Evolutionary conservation across 2,888 invertebrate genomes (phyloP).

Genomic region (Hemaris fuciformis): DNA sequence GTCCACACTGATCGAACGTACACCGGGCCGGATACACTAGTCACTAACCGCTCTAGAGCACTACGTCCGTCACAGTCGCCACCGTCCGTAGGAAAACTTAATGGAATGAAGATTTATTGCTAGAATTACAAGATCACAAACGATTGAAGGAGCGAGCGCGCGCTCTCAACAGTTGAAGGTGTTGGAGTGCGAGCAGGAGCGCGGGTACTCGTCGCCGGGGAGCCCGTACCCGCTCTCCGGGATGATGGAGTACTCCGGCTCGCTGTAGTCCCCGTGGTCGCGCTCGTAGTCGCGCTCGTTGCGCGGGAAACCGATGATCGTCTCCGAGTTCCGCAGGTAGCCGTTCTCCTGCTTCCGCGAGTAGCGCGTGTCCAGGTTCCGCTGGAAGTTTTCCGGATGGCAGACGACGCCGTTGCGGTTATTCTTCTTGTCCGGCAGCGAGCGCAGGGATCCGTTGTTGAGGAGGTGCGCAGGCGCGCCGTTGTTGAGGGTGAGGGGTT

Average conservation of each 20-base stretch:
- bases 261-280: constrained; percentile 63
- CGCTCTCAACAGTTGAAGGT: constrained; percentile 78
- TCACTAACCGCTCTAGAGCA: constrained; percentile 77
- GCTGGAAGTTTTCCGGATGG: constrained; percentile 77
- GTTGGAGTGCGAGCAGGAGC: constrained; percentile 73
- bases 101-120: constrained; percentile 82
- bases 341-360: constrained; percentile 78
- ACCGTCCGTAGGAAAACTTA: constrained; percentile 70
- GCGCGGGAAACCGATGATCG: constrained; percentile 67
- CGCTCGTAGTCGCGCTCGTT: constrained; percentile 58
- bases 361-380: constrained; percentile 75
- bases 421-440: constrained; percentile 73
- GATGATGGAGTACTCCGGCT: constrained; percentile 79
- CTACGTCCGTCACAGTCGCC: constrained; percentile 65
- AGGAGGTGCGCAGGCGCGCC: constrained; percentile 75
- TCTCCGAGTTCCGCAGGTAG: constrained; percentile 73
- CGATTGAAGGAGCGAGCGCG: constrained; percentile 52
- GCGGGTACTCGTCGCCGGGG: constrained; percentile 63
- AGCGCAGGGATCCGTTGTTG: constrained; percentile 77
- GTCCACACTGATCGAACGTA: constrained; percentile 64
- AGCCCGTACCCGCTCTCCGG: constrained; percentile 64
- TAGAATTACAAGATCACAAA: constrained; percentile 81
- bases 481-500: constrained; percentile 76
- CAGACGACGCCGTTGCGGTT: constrained; percentile 71
- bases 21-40: constrained; percentile 58